phyloP scores from a whole-genome alignment of 1,140 invertebrate genomes.

The Chironomus striatipennis region DNA sequence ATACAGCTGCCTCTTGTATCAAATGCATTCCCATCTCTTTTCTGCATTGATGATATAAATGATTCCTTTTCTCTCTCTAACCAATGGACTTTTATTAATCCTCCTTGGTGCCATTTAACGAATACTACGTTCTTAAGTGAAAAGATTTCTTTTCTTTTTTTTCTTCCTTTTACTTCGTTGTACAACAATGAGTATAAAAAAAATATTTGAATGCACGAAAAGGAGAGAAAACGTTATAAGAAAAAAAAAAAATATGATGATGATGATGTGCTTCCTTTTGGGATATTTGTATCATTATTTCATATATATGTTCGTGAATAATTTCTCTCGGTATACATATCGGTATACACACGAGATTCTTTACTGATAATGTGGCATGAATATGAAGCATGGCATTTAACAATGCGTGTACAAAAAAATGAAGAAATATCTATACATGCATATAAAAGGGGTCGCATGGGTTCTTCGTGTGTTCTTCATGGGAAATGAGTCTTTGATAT shows the following conservation, averaged over 20 bases:
- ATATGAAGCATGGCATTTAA: constrained; percentile 1
- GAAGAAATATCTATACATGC: background rate
- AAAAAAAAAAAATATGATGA: too few species aligned
- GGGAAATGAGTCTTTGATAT: constrained; percentile 2
- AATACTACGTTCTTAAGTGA: background rate
- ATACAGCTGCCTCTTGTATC: constrained; percentile 13
- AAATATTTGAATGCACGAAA: constrained; percentile 20
- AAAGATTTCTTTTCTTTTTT: constrained; percentile 8
- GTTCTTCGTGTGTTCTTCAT: constrained; percentile 1
- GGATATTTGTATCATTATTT: constrained; percentile 22
- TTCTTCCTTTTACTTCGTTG: background rate
- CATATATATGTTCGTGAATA: background rate
- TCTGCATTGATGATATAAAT: background rate
- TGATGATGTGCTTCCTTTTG: constrained; percentile 16
- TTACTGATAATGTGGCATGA: constrained; percentile 3
- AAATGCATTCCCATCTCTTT: background rate
- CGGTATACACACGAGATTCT: background rate
- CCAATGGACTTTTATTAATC: background rate
- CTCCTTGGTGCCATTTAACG: background rate
- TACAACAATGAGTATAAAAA: constrained; percentile 6
- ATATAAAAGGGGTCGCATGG: constrained; percentile 8
- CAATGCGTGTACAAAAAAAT: constrained; percentile 15
- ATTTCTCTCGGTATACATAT: constrained; percentile 10
- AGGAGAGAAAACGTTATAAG: constrained; percentile 20
- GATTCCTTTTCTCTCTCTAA: background rate